Percentiles rank a stretch among this genome's conserved stretches.
These are phyloP conservation scores for Leistus spinibarbis DNA, from an alignment of 2,888 invertebrate genomes.

Conservation along the genomic window DNA sequence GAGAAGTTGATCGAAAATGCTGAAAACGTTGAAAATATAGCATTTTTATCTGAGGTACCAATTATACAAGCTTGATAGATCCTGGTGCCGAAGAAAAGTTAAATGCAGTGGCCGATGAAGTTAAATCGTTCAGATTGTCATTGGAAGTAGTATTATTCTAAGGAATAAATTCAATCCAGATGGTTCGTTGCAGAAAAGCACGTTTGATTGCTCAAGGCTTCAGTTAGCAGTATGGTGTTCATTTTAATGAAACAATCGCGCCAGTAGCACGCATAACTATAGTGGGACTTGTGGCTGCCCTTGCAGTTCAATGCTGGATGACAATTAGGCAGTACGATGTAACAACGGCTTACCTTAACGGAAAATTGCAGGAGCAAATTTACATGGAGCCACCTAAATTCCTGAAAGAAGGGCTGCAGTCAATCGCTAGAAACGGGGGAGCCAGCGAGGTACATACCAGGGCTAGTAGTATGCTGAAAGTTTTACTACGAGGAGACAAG, in stretches of 20 bases:
- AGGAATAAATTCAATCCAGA: conserved; percentile 42
- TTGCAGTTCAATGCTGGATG: conserved; percentile 19
- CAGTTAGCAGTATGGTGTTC: conserved; percentile 41
- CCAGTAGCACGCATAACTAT: conserved; percentile 41
- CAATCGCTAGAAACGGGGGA: background rate
- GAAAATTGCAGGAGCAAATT: background rate
- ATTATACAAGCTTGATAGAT: too few species aligned
- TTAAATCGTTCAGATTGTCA: conserved; percentile 30
- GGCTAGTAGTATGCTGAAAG: background rate
- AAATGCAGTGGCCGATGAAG: background rate
- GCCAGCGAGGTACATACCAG: background rate
- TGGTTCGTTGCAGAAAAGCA: background rate
- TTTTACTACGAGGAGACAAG: background rate
- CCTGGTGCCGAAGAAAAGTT: background rate
- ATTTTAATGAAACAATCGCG: conserved; percentile 43
- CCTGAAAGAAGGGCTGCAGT: conserved; percentile 18
- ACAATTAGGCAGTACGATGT: background rate
- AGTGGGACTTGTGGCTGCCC: conserved; percentile 33
- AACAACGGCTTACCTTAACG: background rate
- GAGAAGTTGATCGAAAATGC: too few species aligned
- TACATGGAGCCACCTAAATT: conserved; percentile 10
- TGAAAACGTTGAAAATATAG: too few species aligned
- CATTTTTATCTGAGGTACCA: too few species aligned
- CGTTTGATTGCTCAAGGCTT: conserved; percentile 40
- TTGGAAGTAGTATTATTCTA: conserved; percentile 40